These are phyloP conservation scores for Varanus salvator DNA, from an alignment of 2,113 vertebrate genomes.

Conservation along the genomic window DNA sequence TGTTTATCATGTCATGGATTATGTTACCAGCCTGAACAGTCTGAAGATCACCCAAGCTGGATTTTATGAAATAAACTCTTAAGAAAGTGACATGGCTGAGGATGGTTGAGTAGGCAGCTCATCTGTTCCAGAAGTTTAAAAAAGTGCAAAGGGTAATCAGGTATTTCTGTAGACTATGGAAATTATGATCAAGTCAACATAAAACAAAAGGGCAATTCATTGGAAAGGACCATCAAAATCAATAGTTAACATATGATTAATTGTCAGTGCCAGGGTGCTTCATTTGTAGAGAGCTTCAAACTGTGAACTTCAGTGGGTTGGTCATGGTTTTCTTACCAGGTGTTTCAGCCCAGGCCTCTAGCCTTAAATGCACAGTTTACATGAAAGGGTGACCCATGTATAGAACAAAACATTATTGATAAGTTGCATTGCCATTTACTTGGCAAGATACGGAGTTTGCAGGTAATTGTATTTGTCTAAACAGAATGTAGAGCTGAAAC, in stretches of 20 bases:
- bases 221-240: not conserved
- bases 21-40: not conserved
- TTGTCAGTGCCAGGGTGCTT: not conserved
- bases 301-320: not conserved
- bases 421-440: not conserved
- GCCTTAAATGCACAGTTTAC: not conserved
- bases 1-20: not conserved
- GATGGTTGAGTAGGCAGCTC: not conserved
- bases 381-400: not conserved
- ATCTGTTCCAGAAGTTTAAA: not conserved
- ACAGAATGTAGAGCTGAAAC: not conserved
- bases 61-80: not conserved
- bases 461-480: not conserved
- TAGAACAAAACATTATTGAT: not conserved
- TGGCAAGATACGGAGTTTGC: not conserved
- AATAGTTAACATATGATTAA: not conserved
- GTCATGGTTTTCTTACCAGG: not conserved
- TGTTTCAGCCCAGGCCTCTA: not conserved
- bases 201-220: not conserved
- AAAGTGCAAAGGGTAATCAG: not conserved
- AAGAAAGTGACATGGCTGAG: not conserved
- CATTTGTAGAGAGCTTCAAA: not conserved
- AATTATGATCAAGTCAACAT: not conserved
- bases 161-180: not conserved
- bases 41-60: not conserved